Evolutionary conservation across 2,888 invertebrate species (phyloP), one percentile per base, ranked within the genome.

Genomic region (Dicycla oo): DNA sequence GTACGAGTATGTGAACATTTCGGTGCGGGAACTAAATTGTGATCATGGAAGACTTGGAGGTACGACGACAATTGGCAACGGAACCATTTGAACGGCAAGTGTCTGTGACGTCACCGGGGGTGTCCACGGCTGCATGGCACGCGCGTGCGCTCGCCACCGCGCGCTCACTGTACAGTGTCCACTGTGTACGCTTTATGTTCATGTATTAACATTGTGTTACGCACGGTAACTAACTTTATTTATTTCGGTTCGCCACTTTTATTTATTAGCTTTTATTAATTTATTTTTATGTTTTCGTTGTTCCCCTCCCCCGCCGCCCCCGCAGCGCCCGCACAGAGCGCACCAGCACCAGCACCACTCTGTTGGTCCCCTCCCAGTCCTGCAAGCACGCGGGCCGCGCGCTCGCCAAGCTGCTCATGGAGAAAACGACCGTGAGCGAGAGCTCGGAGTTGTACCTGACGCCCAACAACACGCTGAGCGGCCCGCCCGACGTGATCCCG

Each of bases 401-500:
- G 80, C 90, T 93, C 69, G 73, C 90, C 86, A 91, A 90, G 87
- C 92, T 94, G 84, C 82, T 92, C 75, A 84, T 95, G 56, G 93
- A 93, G 85, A 82, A 87, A 80, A 91, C 91, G 8, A 61, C 85
- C 40, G 86, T 87, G 69, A 86, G 85, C 85, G 94, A 94, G 73
- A 76, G 86, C 65, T 91, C 93, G 10, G 94, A 94, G 81, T 58
- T 89, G 51, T 95, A 87, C 89, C 92, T 93, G 65, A 94, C 96
- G 53, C 94, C 95, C 67, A 91, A 93, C 91, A 75, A 85, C 70
- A 92, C 95, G 69, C 91, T 93, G 67, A 85, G 85, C 26, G 89
- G 88, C 10, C 91, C 92, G 65, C 95, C 94, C 34, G 95, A 94
- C 91, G 90, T 94, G 53, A 90, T 94, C 78, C 94, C 94, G 47